Evolutionary conservation across 1,140 invertebrate genomes (phyloP).

Genomic region (Achroia grisella): DNA sequence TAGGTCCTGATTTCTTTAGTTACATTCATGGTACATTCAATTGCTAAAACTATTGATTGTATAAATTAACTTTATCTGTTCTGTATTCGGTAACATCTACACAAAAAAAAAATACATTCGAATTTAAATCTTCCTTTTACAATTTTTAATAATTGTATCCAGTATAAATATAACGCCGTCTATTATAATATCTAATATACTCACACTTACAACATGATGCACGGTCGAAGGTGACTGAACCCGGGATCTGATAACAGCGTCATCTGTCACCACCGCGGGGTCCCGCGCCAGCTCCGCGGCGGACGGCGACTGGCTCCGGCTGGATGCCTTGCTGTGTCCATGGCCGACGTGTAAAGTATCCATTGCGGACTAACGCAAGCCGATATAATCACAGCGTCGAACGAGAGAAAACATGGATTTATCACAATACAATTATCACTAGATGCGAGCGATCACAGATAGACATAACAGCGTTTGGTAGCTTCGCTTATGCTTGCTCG

Average conservation of each 20-base stretch:
- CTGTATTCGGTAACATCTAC: no score
- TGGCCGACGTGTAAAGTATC: slow-evolving; percentile 55
- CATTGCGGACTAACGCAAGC: slow-evolving; percentile 32
- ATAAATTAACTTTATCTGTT: no score
- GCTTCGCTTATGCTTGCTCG: background rate
- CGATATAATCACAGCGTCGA: no score
- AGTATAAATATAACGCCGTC: no score
- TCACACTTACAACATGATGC: slow-evolving; percentile 53
- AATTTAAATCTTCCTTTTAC: no score
- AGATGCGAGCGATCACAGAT: slow-evolving; percentile 7
- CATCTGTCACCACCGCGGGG: slow-evolving; percentile 53
- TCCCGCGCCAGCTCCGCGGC: slow-evolving; percentile 50
- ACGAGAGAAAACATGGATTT: no score
- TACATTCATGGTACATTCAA: no score
- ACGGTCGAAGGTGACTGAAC: slow-evolving; percentile 57
- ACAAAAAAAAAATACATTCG: no score
- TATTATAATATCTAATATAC: slow-evolving; percentile 8
- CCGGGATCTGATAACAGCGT: slow-evolving; percentile 55
- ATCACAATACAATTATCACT: slow-evolving; percentile 13
- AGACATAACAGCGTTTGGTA: slow-evolving; percentile 9
- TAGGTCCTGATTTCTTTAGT: no score
- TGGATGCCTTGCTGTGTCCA: slow-evolving; percentile 57
- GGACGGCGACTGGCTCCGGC: slow-evolving; percentile 66
- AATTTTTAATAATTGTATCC: no score
- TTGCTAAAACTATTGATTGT: no score